Evolutionary conservation across 2,888 invertebrate species (phyloP), one percentile per base, ranked within the genome.

Genomic region (Ernsta delagoae): DNA sequence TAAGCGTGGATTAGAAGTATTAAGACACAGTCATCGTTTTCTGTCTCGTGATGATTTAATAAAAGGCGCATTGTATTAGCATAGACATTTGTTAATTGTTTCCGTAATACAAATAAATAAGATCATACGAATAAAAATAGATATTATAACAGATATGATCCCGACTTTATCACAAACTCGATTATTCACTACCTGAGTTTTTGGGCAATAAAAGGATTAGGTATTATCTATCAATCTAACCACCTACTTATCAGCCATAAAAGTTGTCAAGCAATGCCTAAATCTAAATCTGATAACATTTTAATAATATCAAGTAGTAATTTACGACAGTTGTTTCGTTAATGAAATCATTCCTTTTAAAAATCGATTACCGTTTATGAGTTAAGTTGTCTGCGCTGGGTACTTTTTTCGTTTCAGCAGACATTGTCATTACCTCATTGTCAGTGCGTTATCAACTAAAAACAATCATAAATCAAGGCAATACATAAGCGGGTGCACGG

Each of bases 341-440:
- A 48, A 48, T 48, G 48, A 48, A 48, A 48, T 48, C 48, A 48
- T 12, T 12, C 48, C 12, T 48, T 48, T 48, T 48, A 12, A 48
- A 48, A 48, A 48, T 48, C 48, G 48, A 48, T 48, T 48, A 48
- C 48, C 5, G n/a, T 5, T 48, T 48, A 12, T 3, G 48, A n/a
- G n/a, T n/a, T n/a, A n/a, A 12, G 9, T 43, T 3, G 43, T 12
- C 12, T 48, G 5, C 48, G 45, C 0, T 45, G n/a, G 48, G 48
- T 48, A 48, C 48, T 48, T n/a, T 48, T 48, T 43, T 43, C 36
- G 8, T 11, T 48, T 48, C 12, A 48, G 12, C 2, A 48, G 12
- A 48, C 48, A 48, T 36, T 41, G 39, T 41, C 9, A 9, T 41
- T 41, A 41, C 9, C 41, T 41, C 41, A 41, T n/a, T n/a, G n/a